Base-by-base conservation (phyloP, 2,797 vertebrate genomes). In the Mycteria americana region DNA sequence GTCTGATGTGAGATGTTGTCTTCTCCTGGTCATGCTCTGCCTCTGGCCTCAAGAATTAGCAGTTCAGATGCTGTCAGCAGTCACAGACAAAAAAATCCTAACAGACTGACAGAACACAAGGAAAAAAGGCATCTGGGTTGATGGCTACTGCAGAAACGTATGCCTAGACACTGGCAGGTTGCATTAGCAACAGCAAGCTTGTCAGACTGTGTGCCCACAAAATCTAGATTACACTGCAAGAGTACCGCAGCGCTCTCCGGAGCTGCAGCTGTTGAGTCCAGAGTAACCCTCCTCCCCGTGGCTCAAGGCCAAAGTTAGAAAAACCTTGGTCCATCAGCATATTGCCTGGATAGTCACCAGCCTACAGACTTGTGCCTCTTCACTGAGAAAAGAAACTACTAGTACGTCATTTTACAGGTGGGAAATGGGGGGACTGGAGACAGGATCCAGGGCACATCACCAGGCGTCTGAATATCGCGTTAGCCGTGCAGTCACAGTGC, bases 391-490 rank as follows among this genome's bases (percentile, higher is more conserved):
- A 80, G 11, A 33, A 62, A 22, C 15, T 39, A 7, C 17, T 33
- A 2, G 18, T 30, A 54, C 33, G 23, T 41, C 6, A 65, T 82
- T 62, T 75, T 74, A 48, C 25, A 68, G 28, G 31, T 35, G 30
- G 28, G 45, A 64, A 77, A 68, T 10, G 7, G 13, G 13, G 14
- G 27, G 23, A 45, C 28, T 53, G 59, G 33, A 79, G 50, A 13
- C 17, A 46, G 15, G 54, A 54, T 67, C 43, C 39, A 81, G 25
- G 27, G 15, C 33, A 31, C 0, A 1, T 65, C 41, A 77, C 6
- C 22, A 59, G 35, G 5, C 0, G 0, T 85, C 46, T 13, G 30
- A 62, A n/a, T 46, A 5, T 8, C 1, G 3, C 46, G 17, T 4
- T 17, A 46, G 18, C 43, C 0, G 0, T 19, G 35, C 21, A 12